Evolutionary conservation across 2,888 invertebrate genomes (phyloP), one percentile per base, ranked within the genome.

Genomic region (Diarsia brunnea): DNA sequence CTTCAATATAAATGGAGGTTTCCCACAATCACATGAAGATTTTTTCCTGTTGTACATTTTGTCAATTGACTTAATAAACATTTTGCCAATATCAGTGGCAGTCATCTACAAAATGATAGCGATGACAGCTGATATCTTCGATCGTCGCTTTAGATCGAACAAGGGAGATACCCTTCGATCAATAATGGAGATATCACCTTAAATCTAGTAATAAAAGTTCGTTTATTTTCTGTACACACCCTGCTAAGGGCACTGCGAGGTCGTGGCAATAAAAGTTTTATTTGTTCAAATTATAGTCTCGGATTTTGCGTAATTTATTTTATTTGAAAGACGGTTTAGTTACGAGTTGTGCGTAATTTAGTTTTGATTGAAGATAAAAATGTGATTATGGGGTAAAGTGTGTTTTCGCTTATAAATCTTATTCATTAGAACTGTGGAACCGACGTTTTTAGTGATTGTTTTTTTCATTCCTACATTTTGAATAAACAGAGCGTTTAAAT

Each of bases 201-300:
- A 58, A 21, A 19, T 49, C 5, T 55, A 8, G 24, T 27, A 68
- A 38, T 76, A 68, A 61, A 68, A 76, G 0, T 61, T 63, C 16
- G 27, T 5, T 47, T 53, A 60, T 53, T 71, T 69, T 38, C 45
- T 63, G 2, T 45, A 10, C 43, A 16, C 55, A 58, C 49, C 55
- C 64, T 21, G 16, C 31, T 65, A 45, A 69, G 51, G 76, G 64
- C 66, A 53, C 24, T 31, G 43, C 38, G 51, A 70, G 68, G 69
- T 53, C 51, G 14, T 0, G 19, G 16, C 64, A 38, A 68, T 73
- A 69, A 82, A 78, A 53, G 53, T 77, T 75, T 73, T 74, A 68
- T 73, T 84, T 67, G 45, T 74, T 64, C 21, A 72, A 84, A 81
- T 84, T 67, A 72, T 47, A 49, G 49, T 69, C 66, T 73, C n/a